Evolutionary conservation across 2,888 invertebrate species (phyloP), one percentile per base, ranked within the genome.

Genomic region (Resseliella maxima): DNA sequence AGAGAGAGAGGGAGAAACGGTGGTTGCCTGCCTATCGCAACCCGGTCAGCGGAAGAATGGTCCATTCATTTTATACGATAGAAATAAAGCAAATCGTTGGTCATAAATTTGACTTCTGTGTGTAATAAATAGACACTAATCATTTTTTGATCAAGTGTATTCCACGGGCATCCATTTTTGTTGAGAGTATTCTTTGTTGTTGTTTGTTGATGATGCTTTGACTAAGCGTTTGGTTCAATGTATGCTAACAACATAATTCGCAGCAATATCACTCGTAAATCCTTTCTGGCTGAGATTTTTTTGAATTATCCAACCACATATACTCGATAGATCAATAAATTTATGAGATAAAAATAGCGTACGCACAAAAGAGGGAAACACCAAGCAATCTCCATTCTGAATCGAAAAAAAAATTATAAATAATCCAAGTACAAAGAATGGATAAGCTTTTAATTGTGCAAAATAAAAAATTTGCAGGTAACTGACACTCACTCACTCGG

Each of bases 61-160:
- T 31, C 72, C 72, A 31, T 72, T 31, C 5, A 72, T 72, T 59
- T 59, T 59, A 24, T n/a, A 2, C 27, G 59, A 59, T 59, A 59
- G 24, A 59, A 59, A 72, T 72, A 15, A 72, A 72, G 72, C 72
- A 72, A 72, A 72, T 72, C 31, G 72, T 15, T 31, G 12, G 31
- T 35, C 31, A 72, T 72, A 72, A 72, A 72, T 31, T 72, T 72
- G 35, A 72, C 72, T 72, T 72, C 31, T 72, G 31, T 35, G 31
- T 35, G 31, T 31, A 72, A 31, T 72, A 72, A 72, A 72, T 72
- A 72, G 72, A 15, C 35, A 72, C 72, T 31, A 31, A 72, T 72
- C 72, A 72, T 72, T 12, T 31, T 72, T 31, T 72, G 72, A 31
- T 72, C 72, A 72, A 72, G 72, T 72, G 72, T 72, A 18, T 59